A percentile compares a stretch with the other conserved stretches of the same genome.
Evolutionary conservation across 2,888 invertebrate species (phyloP).

Genomic region (Thymelicus lineola): DNA sequence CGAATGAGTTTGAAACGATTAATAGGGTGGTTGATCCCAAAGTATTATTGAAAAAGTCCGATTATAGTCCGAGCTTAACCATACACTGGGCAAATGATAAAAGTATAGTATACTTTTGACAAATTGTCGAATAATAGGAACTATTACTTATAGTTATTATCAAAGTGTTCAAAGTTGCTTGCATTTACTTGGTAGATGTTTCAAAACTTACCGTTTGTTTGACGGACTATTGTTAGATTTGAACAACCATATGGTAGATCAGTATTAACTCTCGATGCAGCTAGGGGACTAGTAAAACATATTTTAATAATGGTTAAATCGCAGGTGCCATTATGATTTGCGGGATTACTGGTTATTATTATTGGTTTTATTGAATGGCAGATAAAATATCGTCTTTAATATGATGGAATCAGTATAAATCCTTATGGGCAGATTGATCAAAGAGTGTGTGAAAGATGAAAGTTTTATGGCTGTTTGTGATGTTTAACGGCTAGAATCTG

Average conservation of each 20-base stretch:
- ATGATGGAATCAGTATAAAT: too few species aligned
- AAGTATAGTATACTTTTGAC: not conserved
- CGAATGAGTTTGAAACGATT: conserved; percentile 69
- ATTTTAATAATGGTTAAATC: conserved; percentile 64
- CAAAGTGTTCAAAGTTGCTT: conserved; percentile 20
- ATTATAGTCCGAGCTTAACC: conserved; percentile 66
- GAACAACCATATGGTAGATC: conserved; percentile 73
- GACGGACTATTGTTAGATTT: conserved; percentile 61
- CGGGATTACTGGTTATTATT: conserved; percentile 46
- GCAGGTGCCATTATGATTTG: conserved; percentile 64
- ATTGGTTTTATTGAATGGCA: conserved; percentile 25
- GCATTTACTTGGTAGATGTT: not conserved
- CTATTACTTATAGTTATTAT: conserved; percentile 13
- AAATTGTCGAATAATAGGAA: conserved; percentile 19
- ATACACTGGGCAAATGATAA: conserved; percentile 49
- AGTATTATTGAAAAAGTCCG: conserved; percentile 75
- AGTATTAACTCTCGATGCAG: conserved; percentile 63
- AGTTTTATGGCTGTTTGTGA: too few species aligned
- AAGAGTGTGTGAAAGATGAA: too few species aligned
- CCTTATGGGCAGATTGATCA: too few species aligned
- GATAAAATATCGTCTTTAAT: not conserved
- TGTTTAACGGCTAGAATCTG: too few species aligned
- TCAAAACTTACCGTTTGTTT: conserved; percentile 18
- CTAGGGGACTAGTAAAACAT: conserved; percentile 65
- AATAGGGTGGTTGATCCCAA: conserved; percentile 79